These are phyloP conservation scores for Sarcophaga bullata DNA, from an alignment of 1,140 invertebrate species.

Conservation along the genomic window DNA sequence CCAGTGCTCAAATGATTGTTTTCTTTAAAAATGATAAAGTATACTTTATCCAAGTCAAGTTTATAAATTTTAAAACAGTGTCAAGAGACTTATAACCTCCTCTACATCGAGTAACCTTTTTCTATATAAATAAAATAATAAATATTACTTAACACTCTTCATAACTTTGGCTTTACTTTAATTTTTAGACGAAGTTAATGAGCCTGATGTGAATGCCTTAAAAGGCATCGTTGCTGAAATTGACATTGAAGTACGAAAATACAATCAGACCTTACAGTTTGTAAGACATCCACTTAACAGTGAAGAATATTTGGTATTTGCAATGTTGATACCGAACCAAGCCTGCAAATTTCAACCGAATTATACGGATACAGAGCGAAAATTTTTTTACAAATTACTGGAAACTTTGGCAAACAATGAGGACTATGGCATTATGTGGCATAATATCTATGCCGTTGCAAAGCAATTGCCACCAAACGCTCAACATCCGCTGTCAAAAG, in stretches of 20 bases:
- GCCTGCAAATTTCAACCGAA: constrained; percentile 41
- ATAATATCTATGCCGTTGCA: constrained; percentile 36
- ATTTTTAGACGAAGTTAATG: constrained; percentile 40
- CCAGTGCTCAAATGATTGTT: no score
- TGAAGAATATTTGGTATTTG: constrained; percentile 41
- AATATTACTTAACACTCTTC: background rate
- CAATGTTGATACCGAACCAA: background rate
- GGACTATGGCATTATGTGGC: constrained; percentile 43
- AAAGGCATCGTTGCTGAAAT: constrained; percentile 40
- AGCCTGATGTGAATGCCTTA: background rate
- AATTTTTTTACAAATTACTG: constrained; percentile 44
- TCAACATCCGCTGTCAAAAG: constrained; percentile 35
- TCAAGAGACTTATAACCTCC: no score
- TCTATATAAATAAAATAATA: background rate
- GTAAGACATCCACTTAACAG: constrained; percentile 42
- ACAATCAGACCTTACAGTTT: constrained; percentile 41
- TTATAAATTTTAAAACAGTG: no score
- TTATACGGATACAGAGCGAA: constrained; percentile 39
- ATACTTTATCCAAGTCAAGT: no score
- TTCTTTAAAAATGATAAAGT: no score
- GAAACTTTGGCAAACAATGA: constrained; percentile 33
- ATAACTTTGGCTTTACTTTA: background rate
- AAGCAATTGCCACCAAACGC: constrained; percentile 13
- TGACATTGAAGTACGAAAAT: constrained; percentile 36
- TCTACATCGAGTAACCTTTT: no score